phyloP scores from a whole-genome alignment of 92 coral and sea anemone genomes.

The Umimayanthus chanpuru region DNA sequence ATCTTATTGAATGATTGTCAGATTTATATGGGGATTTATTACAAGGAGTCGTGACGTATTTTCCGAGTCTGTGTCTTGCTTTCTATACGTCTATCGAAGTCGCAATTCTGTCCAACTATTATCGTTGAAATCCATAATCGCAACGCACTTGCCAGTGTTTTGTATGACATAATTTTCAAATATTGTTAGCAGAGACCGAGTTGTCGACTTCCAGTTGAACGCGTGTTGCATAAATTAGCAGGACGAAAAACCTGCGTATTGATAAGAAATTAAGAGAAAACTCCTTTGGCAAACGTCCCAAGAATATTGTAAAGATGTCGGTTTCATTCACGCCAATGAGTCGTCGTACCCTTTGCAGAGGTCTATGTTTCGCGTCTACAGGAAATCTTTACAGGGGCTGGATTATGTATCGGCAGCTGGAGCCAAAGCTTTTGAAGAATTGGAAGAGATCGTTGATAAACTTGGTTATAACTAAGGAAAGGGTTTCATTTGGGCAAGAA shows the following conservation, averaged over 20 bases:
- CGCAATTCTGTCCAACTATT: slow-evolving; percentile 69
- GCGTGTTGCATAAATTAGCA: slow-evolving; percentile 9
- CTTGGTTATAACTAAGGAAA: slow-evolving; percentile 55
- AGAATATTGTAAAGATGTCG: slow-evolving; percentile 47
- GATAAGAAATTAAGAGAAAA: too few species aligned
- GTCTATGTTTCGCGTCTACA: slow-evolving; percentile 57
- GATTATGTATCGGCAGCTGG: slow-evolving; percentile 55
- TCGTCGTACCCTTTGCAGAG: slow-evolving; percentile 51
- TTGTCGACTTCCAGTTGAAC: slow-evolving; percentile 11
- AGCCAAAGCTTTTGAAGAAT: slow-evolving; percentile 61
- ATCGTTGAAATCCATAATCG: slow-evolving; percentile 60
- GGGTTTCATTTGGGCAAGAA: slow-evolving; percentile 61
- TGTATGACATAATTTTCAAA: slow-evolving; percentile 6
- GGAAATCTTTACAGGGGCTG: slow-evolving; percentile 59
- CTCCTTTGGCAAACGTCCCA: too few species aligned
- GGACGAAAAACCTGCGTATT: background rate
- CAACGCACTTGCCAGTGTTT: slow-evolving; percentile 25
- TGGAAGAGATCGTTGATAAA: slow-evolving; percentile 56
- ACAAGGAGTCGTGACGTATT: background rate
- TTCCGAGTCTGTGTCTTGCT: slow-evolving; percentile 67
- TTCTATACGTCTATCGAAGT: slow-evolving; percentile 54
- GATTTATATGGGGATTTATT: too few species aligned
- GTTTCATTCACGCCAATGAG: slow-evolving; percentile 58
- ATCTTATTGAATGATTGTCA: too few species aligned
- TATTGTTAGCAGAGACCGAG: background rate